Evolutionary conservation across 2,888 invertebrate species (phyloP).

Genomic region (Slavum lentiscoides): DNA sequence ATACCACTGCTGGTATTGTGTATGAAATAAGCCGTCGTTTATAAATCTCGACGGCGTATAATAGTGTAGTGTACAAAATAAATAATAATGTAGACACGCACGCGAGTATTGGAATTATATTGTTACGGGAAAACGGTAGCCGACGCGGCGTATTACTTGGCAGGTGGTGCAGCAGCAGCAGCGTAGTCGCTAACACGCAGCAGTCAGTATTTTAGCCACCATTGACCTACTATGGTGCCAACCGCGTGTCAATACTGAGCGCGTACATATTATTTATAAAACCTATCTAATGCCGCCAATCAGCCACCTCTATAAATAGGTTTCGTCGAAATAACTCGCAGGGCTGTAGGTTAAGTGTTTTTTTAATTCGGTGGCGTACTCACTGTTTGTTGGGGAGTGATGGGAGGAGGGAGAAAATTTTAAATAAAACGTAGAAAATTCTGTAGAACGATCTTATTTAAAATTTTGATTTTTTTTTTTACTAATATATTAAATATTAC

Average conservation of each 20-base stretch:
- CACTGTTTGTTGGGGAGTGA: no score
- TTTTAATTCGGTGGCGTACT: not conserved
- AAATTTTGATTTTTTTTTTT: no score
- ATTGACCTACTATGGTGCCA: slow-evolving; percentile 25
- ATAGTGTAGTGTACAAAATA: no score
- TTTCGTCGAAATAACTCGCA: slow-evolving; percentile 23
- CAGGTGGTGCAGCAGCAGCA: not conserved
- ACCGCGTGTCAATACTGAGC: slow-evolving; percentile 14
- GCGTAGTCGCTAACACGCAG: not conserved
- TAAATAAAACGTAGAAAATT: no score
- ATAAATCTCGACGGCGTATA: no score
- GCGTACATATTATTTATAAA: not conserved
- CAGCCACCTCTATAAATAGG: slow-evolving; percentile 42
- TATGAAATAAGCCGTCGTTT: no score
- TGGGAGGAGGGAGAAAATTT: no score
- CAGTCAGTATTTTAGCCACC: slow-evolving; percentile 26
- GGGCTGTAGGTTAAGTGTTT: not conserved
- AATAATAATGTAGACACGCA: no score
- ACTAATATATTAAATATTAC: no score
- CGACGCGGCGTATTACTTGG: slow-evolving; percentile 7
- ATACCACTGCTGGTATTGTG: no score
- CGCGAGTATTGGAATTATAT: not conserved
- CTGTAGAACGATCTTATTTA: no score
- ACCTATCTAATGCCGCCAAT: slow-evolving; percentile 6
- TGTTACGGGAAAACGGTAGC: not conserved